A percentile compares a stretch with the other conserved stretches of the same genome.
Conservation (phyloP, 2,113 vertebrate species). For the Chauna torquata region DNA sequence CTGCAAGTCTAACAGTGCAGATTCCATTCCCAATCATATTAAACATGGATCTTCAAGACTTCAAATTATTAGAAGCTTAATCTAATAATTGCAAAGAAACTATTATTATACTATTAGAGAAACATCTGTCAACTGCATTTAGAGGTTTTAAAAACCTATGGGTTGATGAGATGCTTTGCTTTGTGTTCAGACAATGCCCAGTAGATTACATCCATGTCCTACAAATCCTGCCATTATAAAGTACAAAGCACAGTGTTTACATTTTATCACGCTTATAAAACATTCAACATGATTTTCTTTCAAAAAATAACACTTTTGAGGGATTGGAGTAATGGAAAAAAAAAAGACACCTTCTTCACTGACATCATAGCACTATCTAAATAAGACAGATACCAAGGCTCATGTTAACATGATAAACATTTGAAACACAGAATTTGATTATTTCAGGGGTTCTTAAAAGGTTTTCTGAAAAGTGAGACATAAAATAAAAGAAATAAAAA, state of each 20-base stretch:
- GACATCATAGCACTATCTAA: conserved; percentile 60
- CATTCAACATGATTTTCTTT: conserved; percentile 50
- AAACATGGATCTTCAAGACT: background rate
- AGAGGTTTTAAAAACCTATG: conserved; percentile 26
- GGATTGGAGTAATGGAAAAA: background rate
- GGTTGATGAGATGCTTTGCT: conserved; percentile 57
- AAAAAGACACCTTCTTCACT: conserved; percentile 50
- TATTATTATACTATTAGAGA: conserved; percentile 22
- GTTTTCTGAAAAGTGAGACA: conserved; percentile 37
- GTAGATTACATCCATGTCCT: conserved; percentile 21
- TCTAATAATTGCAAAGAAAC: conserved; percentile 56
- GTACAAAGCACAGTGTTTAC: conserved; percentile 37
- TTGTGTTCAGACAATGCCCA: conserved; percentile 53
- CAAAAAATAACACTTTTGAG: conserved; percentile 42
- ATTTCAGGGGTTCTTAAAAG: conserved; percentile 47
- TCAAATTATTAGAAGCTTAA: conserved; percentile 11
- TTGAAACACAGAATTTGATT: conserved; percentile 24
- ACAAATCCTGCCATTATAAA: conserved; percentile 55
- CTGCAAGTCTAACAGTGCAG: background rate
- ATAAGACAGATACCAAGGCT: conserved; percentile 66
- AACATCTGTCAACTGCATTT: conserved; percentile 6
- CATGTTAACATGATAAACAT: conserved; percentile 48
- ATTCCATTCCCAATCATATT: conserved; percentile 27
- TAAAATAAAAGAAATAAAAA: conserved; percentile 74
- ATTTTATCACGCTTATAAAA: conserved; percentile 62